phyloP scores from a whole-genome alignment of 2,797 vertebrate species.

The Labroides dimidiatus region DNA sequence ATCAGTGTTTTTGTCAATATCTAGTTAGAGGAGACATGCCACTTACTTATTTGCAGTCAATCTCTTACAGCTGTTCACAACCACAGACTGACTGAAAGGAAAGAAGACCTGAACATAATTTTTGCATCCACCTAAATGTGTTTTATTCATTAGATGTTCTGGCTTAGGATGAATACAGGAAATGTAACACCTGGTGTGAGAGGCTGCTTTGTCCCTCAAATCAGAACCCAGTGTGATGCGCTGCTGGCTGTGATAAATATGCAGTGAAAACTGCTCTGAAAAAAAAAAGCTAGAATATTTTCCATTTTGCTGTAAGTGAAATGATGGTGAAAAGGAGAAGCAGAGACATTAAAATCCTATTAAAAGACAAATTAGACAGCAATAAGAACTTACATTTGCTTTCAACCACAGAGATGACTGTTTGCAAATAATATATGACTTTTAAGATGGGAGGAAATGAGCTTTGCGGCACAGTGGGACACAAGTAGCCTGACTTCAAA shows the following conservation, averaged over 20 bases:
- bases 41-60: conserved; percentile 4
- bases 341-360: not conserved
- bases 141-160: not conserved
- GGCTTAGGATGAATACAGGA: not conserved
- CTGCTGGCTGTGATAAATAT: conserved; percentile 21
- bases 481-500: not conserved
- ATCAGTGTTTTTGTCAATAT: conserved; percentile 15
- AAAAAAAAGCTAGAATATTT: not conserved
- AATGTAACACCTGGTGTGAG: conserved; percentile 20
- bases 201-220: conserved; percentile 24
- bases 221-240: conserved; percentile 17
- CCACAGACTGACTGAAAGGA: not conserved
- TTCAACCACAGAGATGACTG: not conserved
- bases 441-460: not conserved
- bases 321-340: not conserved
- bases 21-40: not conserved
- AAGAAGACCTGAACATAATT: not conserved
- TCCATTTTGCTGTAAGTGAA: not conserved
- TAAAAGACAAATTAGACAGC: not conserved
- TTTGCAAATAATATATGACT: not conserved
- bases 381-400: not conserved
- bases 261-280: not conserved
- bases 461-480: not conserved
- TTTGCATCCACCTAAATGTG: not conserved
- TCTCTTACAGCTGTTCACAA: not conserved